phyloP scores from a whole-genome alignment of 1,140 invertebrate genomes.

The Drosophila takahashii region DNA sequence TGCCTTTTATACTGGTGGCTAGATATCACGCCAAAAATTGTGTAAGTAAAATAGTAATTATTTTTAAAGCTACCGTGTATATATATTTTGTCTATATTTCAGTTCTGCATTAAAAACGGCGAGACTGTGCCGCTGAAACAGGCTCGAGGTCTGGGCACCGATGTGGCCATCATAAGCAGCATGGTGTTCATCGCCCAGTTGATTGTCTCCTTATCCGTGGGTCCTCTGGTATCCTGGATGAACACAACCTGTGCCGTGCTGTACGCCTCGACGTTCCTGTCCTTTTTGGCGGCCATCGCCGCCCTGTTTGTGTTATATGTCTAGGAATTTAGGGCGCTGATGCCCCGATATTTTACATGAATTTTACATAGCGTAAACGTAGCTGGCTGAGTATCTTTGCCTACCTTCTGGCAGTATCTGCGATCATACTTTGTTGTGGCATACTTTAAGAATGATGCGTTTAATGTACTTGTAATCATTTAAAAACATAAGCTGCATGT shows the following conservation, averaged over 20 bases:
- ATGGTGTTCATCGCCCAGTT: constrained; percentile 94
- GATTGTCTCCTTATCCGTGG: constrained; percentile 89
- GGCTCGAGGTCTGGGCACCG: constrained; percentile 92
- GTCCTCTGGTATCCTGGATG: constrained; percentile 88
- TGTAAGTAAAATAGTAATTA: constrained; percentile 85
- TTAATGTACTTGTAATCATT: background rate
- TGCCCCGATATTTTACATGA: constrained; percentile 1
- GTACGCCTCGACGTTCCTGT: constrained; percentile 88
- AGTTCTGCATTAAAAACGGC: constrained; percentile 86
- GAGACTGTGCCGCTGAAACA: constrained; percentile 85
- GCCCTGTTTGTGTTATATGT: constrained; percentile 91
- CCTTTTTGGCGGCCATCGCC: constrained; percentile 89
- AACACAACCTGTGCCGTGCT: constrained; percentile 90
- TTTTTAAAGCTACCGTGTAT: background rate
- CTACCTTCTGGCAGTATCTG: constrained; percentile 47
- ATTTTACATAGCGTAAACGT: constrained; percentile 22
- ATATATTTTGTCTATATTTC: background rate
- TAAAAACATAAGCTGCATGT: constrained; percentile 2
- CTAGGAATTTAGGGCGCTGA: constrained; percentile 22
- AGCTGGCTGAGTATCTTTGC: constrained; percentile 41
- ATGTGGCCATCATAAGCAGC: constrained; percentile 92
- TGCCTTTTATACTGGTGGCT: constrained; percentile 93
- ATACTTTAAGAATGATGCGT: constrained; percentile 39
- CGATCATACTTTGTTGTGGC: constrained; percentile 36
- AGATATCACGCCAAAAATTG: constrained; percentile 91